Evolutionary conservation across 2,113 vertebrate species (phyloP).

Genomic region (Lamprotornis superbus): DNA sequence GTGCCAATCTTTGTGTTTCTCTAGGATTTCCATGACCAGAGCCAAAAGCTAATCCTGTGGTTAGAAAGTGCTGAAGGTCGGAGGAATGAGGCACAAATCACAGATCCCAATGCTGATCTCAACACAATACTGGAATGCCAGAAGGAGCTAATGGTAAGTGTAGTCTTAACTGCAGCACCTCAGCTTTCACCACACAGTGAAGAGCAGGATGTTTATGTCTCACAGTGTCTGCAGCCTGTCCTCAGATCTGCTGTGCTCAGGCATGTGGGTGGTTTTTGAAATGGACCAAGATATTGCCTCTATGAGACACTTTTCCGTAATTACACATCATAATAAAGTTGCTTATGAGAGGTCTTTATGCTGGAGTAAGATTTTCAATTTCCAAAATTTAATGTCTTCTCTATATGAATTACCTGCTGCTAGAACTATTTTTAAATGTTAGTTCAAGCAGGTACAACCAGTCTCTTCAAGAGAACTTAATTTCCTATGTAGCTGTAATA

Average conservation of each 20-base stretch:
- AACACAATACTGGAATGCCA: slow-evolving; percentile 64
- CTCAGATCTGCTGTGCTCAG: not conserved
- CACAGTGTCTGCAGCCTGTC: not conserved
- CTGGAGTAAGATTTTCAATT: not conserved
- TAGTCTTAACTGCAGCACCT: not conserved
- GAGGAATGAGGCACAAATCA: slow-evolving; percentile 57
- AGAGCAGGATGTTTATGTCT: not conserved
- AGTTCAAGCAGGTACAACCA: not conserved
- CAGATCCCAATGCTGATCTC: slow-evolving; percentile 41
- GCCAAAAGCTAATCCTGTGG: slow-evolving; percentile 85
- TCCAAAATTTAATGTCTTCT: not conserved
- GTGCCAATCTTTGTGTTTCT: not conserved
- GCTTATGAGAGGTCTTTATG: not conserved
- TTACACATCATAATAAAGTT: not conserved
- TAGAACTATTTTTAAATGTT: not conserved
- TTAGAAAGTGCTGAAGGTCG: slow-evolving; percentile 77
- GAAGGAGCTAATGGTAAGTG: slow-evolving; percentile 77
- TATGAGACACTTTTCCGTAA: not conserved
- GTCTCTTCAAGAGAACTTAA: not conserved
- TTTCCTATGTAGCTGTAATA: not conserved
- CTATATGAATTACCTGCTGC: not conserved
- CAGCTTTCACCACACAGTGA: not conserved
- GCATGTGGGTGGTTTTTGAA: not conserved
- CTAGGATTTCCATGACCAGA: slow-evolving; percentile 89
- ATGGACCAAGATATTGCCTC: not conserved